phyloP scores from a whole-genome alignment of 2,888 invertebrate species.

The Aphidius colemani region DNA sequence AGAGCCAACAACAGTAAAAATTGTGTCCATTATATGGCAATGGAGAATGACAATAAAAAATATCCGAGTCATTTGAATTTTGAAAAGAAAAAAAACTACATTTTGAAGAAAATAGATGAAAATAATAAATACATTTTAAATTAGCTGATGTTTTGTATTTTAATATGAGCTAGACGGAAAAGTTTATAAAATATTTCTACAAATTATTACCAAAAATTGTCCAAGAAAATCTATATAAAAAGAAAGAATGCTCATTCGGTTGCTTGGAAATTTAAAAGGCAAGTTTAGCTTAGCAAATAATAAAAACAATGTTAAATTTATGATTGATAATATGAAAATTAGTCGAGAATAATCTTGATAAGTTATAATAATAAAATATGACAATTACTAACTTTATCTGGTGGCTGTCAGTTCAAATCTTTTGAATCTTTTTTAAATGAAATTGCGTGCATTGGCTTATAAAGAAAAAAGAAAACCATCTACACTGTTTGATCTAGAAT shows the following conservation, averaged over 20 bases:
- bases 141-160: no score
- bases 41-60: not conserved
- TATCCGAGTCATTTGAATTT: no score
- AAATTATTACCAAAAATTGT: no score
- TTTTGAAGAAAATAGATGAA: no score
- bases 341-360: not conserved
- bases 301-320: conserved; percentile 11
- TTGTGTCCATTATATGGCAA: not conserved
- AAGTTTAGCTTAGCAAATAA: no score
- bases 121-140: no score
- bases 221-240: no score
- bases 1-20: not conserved
- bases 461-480: conserved; percentile 13
- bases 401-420: conserved; percentile 14
- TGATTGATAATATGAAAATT: not conserved
- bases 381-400: not conserved
- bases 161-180: no score
- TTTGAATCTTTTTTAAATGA: conserved; percentile 25
- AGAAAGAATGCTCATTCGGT: no score
- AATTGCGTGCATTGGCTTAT: conserved; percentile 31
- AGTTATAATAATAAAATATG: not conserved
- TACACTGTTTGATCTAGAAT: not conserved
- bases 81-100: no score
- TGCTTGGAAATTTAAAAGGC: no score
- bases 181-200: no score